These are phyloP conservation scores for Acanthiza pusilla DNA, from an alignment of 2,797 vertebrate species.

Conservation along the genomic window DNA sequence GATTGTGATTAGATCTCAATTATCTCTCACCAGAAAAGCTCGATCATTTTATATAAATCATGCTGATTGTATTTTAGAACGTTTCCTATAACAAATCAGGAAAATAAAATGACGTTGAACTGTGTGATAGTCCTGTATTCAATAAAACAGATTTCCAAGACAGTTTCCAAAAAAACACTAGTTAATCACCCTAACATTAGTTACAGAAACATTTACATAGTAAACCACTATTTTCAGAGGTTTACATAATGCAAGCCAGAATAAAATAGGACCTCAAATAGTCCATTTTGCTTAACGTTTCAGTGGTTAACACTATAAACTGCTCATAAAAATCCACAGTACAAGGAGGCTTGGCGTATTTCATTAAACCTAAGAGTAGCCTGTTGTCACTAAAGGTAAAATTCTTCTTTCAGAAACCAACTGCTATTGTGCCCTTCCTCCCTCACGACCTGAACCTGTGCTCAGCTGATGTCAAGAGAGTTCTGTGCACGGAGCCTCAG, in stretches of 20 bases:
- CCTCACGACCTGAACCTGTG: not conserved
- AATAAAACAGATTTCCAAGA: slow-evolving; percentile 50
- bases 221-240: slow-evolving; percentile 57
- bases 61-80: slow-evolving; percentile 61
- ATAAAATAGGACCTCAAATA: not conserved
- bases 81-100: slow-evolving; percentile 56
- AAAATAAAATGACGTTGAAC: not conserved
- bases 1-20: slow-evolving; percentile 70
- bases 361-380: not conserved
- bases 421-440: not conserved
- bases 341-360: not conserved
- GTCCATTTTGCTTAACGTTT: slow-evolving; percentile 6
- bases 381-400: not conserved
- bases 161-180: slow-evolving; percentile 15
- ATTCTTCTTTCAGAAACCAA: not conserved
- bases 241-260: slow-evolving; percentile 48
- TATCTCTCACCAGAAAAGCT: slow-evolving; percentile 61
- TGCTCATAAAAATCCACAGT: not conserved
- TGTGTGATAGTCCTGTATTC: slow-evolving; percentile 21
- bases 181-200: slow-evolving; percentile 47
- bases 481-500: not conserved
- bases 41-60: slow-evolving; percentile 64
- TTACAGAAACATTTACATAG: slow-evolving; percentile 51
- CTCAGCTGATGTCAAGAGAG: slow-evolving; percentile 3
- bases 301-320: not conserved